Conservation (phyloP, 2,888 invertebrate species). For the Artemia sp. region DNA sequence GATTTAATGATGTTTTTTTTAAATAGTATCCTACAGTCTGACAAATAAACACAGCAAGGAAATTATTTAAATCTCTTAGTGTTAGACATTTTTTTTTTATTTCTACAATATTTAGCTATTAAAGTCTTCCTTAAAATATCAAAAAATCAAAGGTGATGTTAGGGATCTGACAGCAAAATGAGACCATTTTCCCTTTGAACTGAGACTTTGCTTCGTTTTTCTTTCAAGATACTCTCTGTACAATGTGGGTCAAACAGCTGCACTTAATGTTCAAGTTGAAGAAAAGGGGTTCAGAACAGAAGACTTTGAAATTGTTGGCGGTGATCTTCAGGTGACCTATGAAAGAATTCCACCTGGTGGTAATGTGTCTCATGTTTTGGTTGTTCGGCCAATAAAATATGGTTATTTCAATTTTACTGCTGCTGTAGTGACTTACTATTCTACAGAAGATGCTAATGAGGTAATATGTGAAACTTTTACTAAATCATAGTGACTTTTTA, state of each 20-base stretch:
- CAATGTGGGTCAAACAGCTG: constrained; percentile 81
- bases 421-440: constrained; percentile 74
- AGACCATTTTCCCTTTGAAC: no score
- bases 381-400: constrained; percentile 68
- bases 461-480: constrained; percentile 31
- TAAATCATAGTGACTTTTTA: no score
- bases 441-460: constrained; percentile 60
- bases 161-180: no score
- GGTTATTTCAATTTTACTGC: constrained; percentile 95
- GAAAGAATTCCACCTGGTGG: constrained; percentile 79
- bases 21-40: no score
- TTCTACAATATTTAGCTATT: no score
- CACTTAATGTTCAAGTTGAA: constrained; percentile 66
- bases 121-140: no score
- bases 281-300: constrained; percentile 84
- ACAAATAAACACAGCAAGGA: no score
- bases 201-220: constrained; percentile 17
- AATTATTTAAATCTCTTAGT: no score
- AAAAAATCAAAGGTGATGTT: no score
- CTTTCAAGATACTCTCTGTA: constrained; percentile 57
- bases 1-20: no score
- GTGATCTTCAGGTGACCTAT: constrained; percentile 44
- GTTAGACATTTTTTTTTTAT: no score
- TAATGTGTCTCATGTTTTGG: constrained; percentile 77
- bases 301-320: constrained; percentile 74